These are phyloP conservation scores for Pterocles burchelli DNA, from an alignment of 2,113 vertebrate species.

Conservation along the genomic window DNA sequence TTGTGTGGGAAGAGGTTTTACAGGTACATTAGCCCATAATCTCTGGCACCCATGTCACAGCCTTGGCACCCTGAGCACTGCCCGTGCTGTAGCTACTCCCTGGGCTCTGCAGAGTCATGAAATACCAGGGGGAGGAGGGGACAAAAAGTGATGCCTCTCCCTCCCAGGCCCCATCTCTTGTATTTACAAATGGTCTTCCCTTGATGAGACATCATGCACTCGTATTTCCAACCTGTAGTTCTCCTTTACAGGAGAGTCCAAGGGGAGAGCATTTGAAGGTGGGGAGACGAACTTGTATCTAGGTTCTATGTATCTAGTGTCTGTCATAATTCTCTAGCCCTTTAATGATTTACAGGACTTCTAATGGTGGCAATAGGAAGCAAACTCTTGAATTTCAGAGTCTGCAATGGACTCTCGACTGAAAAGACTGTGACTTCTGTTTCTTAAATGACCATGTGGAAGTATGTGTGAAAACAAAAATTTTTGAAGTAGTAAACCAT, in stretches of 20 bases:
- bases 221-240: not conserved
- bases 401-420: not conserved
- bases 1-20: not conserved
- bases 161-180: rapidly evolving
- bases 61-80: not conserved
- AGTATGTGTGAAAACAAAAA: slow-evolving; percentile 2
- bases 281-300: not conserved
- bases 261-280: not conserved
- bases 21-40: not conserved
- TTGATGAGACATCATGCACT: not conserved
- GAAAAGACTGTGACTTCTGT: not conserved
- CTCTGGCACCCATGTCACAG: not conserved
- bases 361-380: not conserved
- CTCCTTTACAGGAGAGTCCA: not conserved
- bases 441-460: not conserved
- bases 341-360: not conserved
- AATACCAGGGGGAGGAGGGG: not conserved
- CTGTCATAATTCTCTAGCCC: not conserved
- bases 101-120: rapidly evolving
- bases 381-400: not conserved
- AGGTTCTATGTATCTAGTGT: not conserved
- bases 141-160: not conserved
- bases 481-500: not conserved
- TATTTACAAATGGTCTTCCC: not conserved
- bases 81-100: not conserved